Conservation (phyloP, 2,113 vertebrate species). For the Protobothrops mucrosquamatus region DNA sequence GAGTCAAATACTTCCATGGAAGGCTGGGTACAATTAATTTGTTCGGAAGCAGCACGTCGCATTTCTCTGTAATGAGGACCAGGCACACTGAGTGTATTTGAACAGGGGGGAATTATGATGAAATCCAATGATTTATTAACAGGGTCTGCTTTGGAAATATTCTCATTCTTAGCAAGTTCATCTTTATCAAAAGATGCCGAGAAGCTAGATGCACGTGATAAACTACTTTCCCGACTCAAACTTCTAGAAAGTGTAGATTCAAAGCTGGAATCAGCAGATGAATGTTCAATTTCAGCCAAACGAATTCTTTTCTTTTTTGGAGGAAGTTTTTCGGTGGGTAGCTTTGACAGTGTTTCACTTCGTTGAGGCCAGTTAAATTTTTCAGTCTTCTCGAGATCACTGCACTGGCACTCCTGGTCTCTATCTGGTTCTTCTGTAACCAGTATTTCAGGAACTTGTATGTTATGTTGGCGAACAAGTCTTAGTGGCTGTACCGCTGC, state of each 20-base stretch:
- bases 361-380: conserved; percentile 95
- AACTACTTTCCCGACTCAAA: conserved; percentile 91
- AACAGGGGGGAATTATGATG: conserved; percentile 76
- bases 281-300: conserved; percentile 93
- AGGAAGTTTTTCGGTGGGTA: conserved; percentile 95
- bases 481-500: conserved; percentile 76
- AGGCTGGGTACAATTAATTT: conserved; percentile 84
- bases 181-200: conserved; percentile 93
- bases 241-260: conserved; percentile 92
- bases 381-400: conserved; percentile 83
- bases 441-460: conserved; percentile 96
- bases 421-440: conserved; percentile 96
- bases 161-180: conserved; percentile 81
- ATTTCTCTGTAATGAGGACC: conserved; percentile 78
- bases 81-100: conserved; percentile 83
- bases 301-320: conserved; percentile 98
- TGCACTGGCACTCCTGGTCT: conserved; percentile 79
- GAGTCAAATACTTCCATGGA: conserved; percentile 86
- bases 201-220: conserved; percentile 91
- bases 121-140: conserved; percentile 76
- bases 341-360: conserved; percentile 91
- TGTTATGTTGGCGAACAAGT: conserved; percentile 93
- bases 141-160: conserved; percentile 74
- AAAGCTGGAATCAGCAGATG: conserved; percentile 90
- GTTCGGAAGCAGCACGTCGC: conserved; percentile 91